Evolutionary conservation across 2,113 vertebrate genomes (phyloP), one percentile per base, ranked within the genome.

Genomic region (Gymnocephalus cernua): DNA sequence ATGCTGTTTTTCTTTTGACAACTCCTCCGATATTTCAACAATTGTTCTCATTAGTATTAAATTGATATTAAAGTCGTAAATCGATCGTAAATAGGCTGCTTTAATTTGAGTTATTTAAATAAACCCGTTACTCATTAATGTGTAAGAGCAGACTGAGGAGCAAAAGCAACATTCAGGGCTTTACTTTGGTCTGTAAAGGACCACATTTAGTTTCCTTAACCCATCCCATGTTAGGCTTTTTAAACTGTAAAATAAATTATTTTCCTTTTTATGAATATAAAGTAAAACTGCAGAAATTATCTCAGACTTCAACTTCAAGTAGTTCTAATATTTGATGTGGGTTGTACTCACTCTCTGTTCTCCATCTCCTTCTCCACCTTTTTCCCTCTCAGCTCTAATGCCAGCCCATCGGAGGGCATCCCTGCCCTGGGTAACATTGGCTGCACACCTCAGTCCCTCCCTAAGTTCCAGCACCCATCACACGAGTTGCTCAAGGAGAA

Each of bases 401-500:
- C 96, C 74, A 99, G 98, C 83, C 98, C 98, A 0, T 99, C 97
- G 0, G 98, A 99, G 87, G 97, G 97, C 6, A 98, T 96, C 0
- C 96, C 97, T 0, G 95, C 96, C 0, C 90, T 97, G 0, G 96
- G 98, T 27, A 97, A 96, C 92, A 96, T 96, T 0, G 98, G 98
- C 92, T 98, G 97, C 92, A 99, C 98, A 2, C 98, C 98, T 0
- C 98, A 99, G 93, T 99, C 98, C 68, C 95, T 99, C 82, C 98
- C 98, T 87, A 99, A 99, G 89, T 99, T 99, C 92, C 98, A 99
- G 91, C 98, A 99, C 77, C 98, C 98, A 54, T 99, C 98, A 0
- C 98, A 99, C 0, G 98, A 99, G 95, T 95, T 99, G 90, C 97
- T 99, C 80, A 99, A 99, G 93, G 98, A 99, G 92, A 99, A 99